A percentile compares a stretch with the other conserved stretches of the same genome.
Conservation (phyloP, 2,888 invertebrate genomes). For the Cepaea hortensis region DNA sequence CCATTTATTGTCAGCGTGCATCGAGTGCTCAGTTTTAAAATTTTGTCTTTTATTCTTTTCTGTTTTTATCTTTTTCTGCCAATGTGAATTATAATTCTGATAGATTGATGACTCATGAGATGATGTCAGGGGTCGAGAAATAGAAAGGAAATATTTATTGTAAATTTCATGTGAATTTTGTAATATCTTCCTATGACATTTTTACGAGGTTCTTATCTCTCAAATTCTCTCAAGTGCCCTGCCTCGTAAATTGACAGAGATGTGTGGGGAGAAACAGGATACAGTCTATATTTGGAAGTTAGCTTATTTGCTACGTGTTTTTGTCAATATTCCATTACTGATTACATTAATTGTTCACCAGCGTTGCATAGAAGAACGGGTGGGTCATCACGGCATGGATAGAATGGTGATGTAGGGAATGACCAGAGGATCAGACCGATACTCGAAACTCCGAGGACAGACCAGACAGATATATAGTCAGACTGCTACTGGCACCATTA, state of each 20-base stretch:
- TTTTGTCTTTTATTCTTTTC: background rate
- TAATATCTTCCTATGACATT: background rate
- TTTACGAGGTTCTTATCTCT: background rate
- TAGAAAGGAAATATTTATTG: background rate
- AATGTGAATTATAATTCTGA: constrained; percentile 27
- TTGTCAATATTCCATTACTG: too few species aligned
- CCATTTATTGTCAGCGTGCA: constrained; percentile 39
- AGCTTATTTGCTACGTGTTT: too few species aligned
- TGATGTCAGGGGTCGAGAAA: background rate
- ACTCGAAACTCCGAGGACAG: too few species aligned
- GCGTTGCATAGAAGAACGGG: too few species aligned
- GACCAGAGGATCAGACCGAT: too few species aligned
- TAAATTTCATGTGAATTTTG: background rate
- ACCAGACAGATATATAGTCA: too few species aligned
- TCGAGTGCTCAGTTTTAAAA: background rate
- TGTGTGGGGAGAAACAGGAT: too few species aligned
- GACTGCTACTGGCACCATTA: too few species aligned
- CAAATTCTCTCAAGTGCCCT: background rate
- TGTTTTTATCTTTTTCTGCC: constrained; percentile 7
- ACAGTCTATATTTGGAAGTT: too few species aligned
- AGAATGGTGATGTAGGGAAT: too few species aligned
- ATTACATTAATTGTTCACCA: too few species aligned
- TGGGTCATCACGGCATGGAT: too few species aligned
- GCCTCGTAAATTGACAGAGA: background rate
- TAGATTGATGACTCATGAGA: constrained; percentile 26